phyloP scores from a whole-genome alignment of 2,888 invertebrate species.

The Temnothorax rugatulus region DNA sequence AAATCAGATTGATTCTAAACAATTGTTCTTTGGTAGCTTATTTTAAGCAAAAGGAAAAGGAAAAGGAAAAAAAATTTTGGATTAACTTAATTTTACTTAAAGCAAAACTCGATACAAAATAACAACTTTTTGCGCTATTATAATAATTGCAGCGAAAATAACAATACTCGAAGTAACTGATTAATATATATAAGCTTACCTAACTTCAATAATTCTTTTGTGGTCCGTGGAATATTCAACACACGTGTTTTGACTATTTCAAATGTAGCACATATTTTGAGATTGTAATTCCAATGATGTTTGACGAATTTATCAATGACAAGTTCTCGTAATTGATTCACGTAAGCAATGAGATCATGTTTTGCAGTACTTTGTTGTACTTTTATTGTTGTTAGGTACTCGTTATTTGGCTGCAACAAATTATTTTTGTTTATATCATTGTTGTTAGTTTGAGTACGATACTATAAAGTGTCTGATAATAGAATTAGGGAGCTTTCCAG shows the following conservation, averaged over 20 bases:
- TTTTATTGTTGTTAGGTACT: conserved; percentile 90
- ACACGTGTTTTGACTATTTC: conserved; percentile 91
- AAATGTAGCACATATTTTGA: conserved; percentile 91
- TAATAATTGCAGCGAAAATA: too few relatives aligned
- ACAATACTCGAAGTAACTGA: too few relatives aligned
- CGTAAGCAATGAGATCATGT: conserved; percentile 88
- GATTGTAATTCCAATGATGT: conserved; percentile 90
- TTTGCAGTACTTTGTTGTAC: conserved; percentile 90
- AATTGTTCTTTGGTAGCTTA: too few relatives aligned
- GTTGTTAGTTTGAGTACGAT: not conserved
- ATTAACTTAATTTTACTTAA: too few relatives aligned
- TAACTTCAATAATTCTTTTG: conserved; percentile 92
- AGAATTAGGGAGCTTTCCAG: too few relatives aligned
- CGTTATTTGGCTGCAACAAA: conserved; percentile 87
- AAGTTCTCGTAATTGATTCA: conserved; percentile 87
- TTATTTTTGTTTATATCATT: not conserved
- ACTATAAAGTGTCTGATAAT: too few relatives aligned
- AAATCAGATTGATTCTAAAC: too few relatives aligned
- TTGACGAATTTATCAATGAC: conserved; percentile 89
- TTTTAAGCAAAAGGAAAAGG: too few relatives aligned
- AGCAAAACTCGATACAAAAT: too few relatives aligned
- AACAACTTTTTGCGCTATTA: too few relatives aligned
- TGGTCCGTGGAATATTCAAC: conserved; percentile 91
- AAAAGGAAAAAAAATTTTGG: too few relatives aligned
- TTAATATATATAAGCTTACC: conserved; percentile 72